phyloP scores from a whole-genome alignment of 2,888 invertebrate species.

The Coelinius sp. region DNA sequence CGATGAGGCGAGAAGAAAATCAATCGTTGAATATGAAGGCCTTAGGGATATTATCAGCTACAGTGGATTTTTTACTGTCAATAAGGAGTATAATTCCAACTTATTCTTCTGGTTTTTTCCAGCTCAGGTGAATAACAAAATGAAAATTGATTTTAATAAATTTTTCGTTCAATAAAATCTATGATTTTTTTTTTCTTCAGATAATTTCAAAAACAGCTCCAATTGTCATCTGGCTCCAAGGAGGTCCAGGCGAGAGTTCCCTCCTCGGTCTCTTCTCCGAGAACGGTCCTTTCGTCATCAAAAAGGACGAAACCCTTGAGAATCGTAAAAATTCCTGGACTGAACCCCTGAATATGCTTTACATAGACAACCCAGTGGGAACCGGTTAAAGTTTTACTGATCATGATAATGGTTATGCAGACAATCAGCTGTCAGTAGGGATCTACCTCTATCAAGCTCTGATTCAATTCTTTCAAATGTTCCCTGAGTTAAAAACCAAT shows the following conservation, averaged over 20 bases:
- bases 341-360: conserved; percentile 83
- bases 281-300: conserved; percentile 82
- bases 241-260: conserved; percentile 87
- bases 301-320: conserved; percentile 71
- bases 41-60: conserved; percentile 78
- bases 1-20: conserved; percentile 75
- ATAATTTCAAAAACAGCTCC: conserved; percentile 75
- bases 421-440: conserved; percentile 85
- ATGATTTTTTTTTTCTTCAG: no score
- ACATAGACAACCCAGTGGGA: conserved; percentile 94
- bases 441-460: conserved; percentile 83
- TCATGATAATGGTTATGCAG: conserved; percentile 82
- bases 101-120: conserved; percentile 96
- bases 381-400: conserved; percentile 93
- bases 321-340: conserved; percentile 86
- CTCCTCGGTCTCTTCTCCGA: conserved; percentile 87
- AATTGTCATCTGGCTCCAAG: conserved; percentile 87
- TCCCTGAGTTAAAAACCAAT: conserved; percentile 81
- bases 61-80: conserved; percentile 87
- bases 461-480: conserved; percentile 87
- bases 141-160: not conserved
- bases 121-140: conserved; percentile 71
- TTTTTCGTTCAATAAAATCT: no score
- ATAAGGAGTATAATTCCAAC: conserved; percentile 83
- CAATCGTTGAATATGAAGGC: conserved; percentile 75